Base-by-base conservation (phyloP, 2,113 vertebrate species). In the Platichthys stellatus region DNA sequence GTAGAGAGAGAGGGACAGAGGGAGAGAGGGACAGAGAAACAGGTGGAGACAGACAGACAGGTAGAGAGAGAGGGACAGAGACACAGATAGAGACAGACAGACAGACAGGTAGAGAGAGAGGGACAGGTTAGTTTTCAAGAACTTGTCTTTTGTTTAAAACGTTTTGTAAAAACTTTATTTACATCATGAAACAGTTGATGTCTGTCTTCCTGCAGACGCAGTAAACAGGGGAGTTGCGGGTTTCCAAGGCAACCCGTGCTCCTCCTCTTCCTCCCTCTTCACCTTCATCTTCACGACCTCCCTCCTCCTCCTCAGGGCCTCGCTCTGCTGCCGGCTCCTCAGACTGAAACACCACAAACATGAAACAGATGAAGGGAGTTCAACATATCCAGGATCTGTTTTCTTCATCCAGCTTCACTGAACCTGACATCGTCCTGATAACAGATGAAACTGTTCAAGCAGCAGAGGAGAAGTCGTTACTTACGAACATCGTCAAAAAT, bases 141-240 rank as follows among this genome's bases (percentile, higher is more conserved):
- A 6, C 54, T 0, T 1, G 0, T 65, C 43, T 56, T 1, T 4
- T 24, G 21, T 51, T 63, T 1, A 23, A 18, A 63, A 5, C 21
- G 12, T 21, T n/a, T 13, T n/a, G 18, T 21, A 5, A 5, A 40
- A 11, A 21, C 31, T 61, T 13, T 15, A 1, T 28, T 83, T 78
- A 97, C 96, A 97, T 97, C 96, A 97, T 97, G 83, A 97, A 97
- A 85, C 96, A 96, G 90, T 97, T 97, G 92, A 96, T 97, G 88
- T 97, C 96, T 0, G 96, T 95, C 77, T 94, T 96, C 61, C 96
- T 93, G 86, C 96, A 97, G 83, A 97, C 64, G 61, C 96, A 97
- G 87, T 97, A 97, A 8, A 97, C 95, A 0, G 95, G 96, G 0
- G 95, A 92, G 0, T 91, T 94, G 76, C 89, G 89, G 2, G 61